Base-by-base conservation (phyloP, 1,140 invertebrate genomes). In the Orussus abietinus region DNA sequence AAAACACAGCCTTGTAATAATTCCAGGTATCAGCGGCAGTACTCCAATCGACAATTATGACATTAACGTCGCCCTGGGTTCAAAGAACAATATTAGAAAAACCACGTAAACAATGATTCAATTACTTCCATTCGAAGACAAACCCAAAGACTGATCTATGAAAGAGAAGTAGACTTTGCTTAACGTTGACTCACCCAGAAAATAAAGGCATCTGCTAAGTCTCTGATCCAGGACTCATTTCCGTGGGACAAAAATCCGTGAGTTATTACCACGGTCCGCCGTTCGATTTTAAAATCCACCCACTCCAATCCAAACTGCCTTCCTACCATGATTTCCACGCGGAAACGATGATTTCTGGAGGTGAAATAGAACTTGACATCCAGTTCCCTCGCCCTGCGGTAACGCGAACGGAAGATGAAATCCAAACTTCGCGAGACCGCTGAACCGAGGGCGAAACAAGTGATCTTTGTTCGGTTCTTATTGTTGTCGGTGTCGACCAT, bases 21-120 rank as follows among this genome's bases (percentile, higher is more conserved):
- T 79, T 80, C 69, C 74, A 78, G 0, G 76, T 79, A 22, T 77
- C 76, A 6, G 77, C 72, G 0, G 76, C 76, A 6, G 62, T 64
- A 33, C 77, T 78, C 78, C 79, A 81, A 45, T 81, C 79, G 7
- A 78, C 77, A 0, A 71, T 64, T 5, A 81, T 71, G 0, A 80
- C 70, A 41, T 81, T 80, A 9, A 77, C 70, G 41, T 81, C 75
- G 1, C 43, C 66, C 77, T 80, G 37, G 31, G 53, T 50, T 34
- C 38, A 21, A 25, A 14, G 5, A 38, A 35, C 30, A 15, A 14
- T 12, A 38, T 12, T 22, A 13, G 2, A 21, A 32, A 32, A 30
- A 15, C 14, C 15, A 4, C 40, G 6, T 10, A 11, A 29, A 3
- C 20, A 14, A 17, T 25, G n/a, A n/a, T 21, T 1, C 19, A 22